phyloP scores from a whole-genome alignment of 2,888 invertebrate genomes.

The Sabellastarte sp. region DNA sequence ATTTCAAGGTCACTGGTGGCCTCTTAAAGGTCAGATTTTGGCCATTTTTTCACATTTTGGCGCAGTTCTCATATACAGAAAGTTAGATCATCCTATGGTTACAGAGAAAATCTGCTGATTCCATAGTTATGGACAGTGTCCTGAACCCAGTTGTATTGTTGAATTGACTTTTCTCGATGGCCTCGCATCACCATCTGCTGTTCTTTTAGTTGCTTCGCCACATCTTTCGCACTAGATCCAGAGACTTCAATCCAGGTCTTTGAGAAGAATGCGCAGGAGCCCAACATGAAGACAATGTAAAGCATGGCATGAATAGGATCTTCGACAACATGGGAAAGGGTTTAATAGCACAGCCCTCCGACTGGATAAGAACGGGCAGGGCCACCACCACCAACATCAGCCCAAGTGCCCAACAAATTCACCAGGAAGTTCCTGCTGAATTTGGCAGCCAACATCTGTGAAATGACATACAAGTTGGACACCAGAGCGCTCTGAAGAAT shows the following conservation, averaged over 20 bases:
- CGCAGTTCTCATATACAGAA: too few relatives aligned
- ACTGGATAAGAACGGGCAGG: conserved; percentile 92
- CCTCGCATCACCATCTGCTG: conserved; percentile 99
- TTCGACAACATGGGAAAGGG: conserved; percentile 87
- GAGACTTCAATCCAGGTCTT: conserved; percentile 99
- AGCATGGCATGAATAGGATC: conserved; percentile 95
- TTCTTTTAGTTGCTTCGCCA: conserved; percentile 97
- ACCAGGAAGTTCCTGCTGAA: conserved; percentile 97
- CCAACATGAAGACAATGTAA: conserved; percentile 98
- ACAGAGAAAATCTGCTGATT: too few relatives aligned
- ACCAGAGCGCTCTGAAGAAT: conserved; percentile 98
- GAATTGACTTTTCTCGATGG: conserved; percentile 97
- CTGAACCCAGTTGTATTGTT: too few relatives aligned
- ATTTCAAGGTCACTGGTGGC: too few relatives aligned
- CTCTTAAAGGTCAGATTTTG: too few relatives aligned
- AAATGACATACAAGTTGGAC: conserved; percentile 98
- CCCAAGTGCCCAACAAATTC: conserved; percentile 96
- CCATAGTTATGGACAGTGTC: too few relatives aligned
- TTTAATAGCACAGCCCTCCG: conserved; percentile 97
- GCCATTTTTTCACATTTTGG: too few relatives aligned
- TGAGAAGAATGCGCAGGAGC: conserved; percentile 99
- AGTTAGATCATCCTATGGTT: too few relatives aligned
- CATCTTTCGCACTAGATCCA: conserved; percentile 98
- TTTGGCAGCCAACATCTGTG: conserved; percentile 98
- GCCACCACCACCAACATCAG: conserved; percentile 96